Base-by-base conservation (phyloP, 2,888 invertebrate species). In the Epiblema foenella region DNA sequence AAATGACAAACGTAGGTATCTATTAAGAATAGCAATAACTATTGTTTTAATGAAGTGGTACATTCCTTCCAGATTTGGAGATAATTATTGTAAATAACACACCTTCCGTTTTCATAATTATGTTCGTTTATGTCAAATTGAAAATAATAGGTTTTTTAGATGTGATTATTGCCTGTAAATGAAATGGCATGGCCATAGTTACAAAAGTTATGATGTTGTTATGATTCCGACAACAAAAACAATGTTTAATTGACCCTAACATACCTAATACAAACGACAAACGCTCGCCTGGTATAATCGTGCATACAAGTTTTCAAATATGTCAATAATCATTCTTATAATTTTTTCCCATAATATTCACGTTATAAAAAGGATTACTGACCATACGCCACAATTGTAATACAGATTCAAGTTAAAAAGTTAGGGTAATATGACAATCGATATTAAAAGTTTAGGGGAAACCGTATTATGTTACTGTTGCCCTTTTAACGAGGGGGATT, bases 401-500 rank as follows among this genome's bases (percentile, higher is more conserved):
- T 60, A 59, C 52, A 62, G 56, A 56, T 57, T 69, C 56, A 17
- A 59, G 42, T 60, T 73, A 54, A 63, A 58, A 51, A 68, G 49
- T 9, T 56, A 49, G 72, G 73, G 73, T 69, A 57, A 64, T 62
- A 51, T 60, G 20, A 72, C 56, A 75, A 75, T 74, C 75, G 64
- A 75, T 75, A 74, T 54, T 68, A 58, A 58, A 68, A 66, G 51
- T 72, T 64, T 64, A 54, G 71, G 68, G 71, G 68, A 64, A 70
- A 46, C 17, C 37, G 39, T 46, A 67, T 64, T 64, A 68, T 69
- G 71, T 75, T 69, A 73, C 70, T 74, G 29, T 74, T 73, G 74
- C 76, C 77, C 81, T 82, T 78, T 76, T 77, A 79, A 77, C 79
- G 77, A 80, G 76, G 77, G 78, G 76, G 79, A 71, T 71, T 71